Evolutionary conservation across 2,797 vertebrate species (phyloP), one percentile per base, ranked within the genome.

Genomic region (Eulemur coronatus): DNA sequence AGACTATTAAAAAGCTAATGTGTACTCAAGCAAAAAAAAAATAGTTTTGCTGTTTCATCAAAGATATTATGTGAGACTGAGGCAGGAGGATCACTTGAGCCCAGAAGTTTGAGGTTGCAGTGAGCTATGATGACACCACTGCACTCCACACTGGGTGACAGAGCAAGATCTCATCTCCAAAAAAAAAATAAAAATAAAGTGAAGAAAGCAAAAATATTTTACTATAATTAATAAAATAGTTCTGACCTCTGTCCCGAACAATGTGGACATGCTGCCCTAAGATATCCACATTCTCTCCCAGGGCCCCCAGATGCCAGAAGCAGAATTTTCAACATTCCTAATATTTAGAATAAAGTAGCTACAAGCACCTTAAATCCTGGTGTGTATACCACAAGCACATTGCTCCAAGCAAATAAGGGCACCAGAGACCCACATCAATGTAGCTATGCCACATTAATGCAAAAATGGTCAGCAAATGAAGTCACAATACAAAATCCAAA

Each of bases 401-500:
- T 84, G 67, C 22, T 87, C 41, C 50, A 75, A 70, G 30, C n/a
- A 88, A 28, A 28, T 30, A 85, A 67, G 17, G 50, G 57, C 30
- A 92, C 26, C 76, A 91, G 50, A 84, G 11, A 75, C 57, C 7
- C 35, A 46, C 33, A 65, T 92, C 85, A 78, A 94, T 38, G 38
- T 35, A 76, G n/a, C 70, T 75, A 87, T 11, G n/a, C 55, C 55
- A 81, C 85, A 89, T 59, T 92, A 92, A 87, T 61, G 41, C n/a
- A 92, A 94, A 89, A 89, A 89, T 43, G 55, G 57, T 89, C 82
- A 61, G 48, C 38, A 79, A 95, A 95, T 94, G 72, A 94, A 41
- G n/a, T 95, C 89, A 93, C 72, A 61, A 95, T 87, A 87, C 70
- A 90, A 89, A 91, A 89, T 50, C 78, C 84, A 92, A 94, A 95